A percentile compares a stretch with the other conserved stretches of the same genome.
phyloP scores from a whole-genome alignment of 2,888 invertebrate species.

The Pelosia muscerda region DNA sequence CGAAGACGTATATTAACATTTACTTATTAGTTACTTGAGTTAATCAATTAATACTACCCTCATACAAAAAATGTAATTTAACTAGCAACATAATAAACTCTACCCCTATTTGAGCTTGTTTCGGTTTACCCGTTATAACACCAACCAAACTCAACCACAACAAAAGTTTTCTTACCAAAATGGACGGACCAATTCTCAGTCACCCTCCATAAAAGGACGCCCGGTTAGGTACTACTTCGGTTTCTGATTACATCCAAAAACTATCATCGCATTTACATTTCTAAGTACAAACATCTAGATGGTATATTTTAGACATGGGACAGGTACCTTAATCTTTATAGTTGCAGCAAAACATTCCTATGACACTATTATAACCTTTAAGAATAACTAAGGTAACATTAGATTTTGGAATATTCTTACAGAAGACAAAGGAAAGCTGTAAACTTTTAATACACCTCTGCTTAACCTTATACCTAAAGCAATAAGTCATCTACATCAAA shows the following conservation, averaged over 20 bases:
- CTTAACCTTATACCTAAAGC: no score
- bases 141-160: constrained; percentile 7
- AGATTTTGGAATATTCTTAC: no score
- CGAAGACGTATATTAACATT: neutral
- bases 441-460: no score
- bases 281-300: neutral
- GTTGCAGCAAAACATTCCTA: no score
- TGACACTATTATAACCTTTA: no score
- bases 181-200: constrained; percentile 7
- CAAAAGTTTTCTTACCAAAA: constrained; percentile 19
- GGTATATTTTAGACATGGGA: no score
- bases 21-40: neutral
- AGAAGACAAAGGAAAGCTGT: no score
- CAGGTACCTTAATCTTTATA: no score
- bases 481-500: no score
- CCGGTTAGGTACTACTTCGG: neutral
- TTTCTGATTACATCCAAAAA: constrained; percentile 8
- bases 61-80: neutral
- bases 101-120: constrained; percentile 12
- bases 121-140: constrained; percentile 4
- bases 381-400: no score
- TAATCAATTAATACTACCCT: neutral
- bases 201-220: neutral
- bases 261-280: neutral
- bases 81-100: neutral